phyloP scores from a whole-genome alignment of 2,797 vertebrate species.

The Scarus forsteni region DNA sequence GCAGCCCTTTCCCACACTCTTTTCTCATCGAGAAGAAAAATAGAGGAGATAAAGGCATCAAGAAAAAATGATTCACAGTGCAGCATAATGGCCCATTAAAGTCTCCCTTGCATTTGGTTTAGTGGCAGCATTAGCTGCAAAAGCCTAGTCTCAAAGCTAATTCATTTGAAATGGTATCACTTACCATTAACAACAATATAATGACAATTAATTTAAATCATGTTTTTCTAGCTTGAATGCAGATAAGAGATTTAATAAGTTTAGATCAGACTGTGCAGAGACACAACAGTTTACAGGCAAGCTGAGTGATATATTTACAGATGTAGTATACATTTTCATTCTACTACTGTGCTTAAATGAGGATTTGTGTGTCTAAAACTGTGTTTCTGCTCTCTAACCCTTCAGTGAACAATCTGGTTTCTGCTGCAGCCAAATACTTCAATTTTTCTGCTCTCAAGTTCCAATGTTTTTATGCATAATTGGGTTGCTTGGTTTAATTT shows the following conservation, averaged over 20 bases:
- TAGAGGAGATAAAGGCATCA: slow-evolving; percentile 15
- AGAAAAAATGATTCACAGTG: slow-evolving; percentile 14
- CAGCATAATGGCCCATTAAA: slow-evolving; percentile 38
- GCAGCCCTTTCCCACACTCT: not conserved
- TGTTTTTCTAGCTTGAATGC: slow-evolving; percentile 13
- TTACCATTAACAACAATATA: slow-evolving; percentile 45
- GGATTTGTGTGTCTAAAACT: too few species aligned
- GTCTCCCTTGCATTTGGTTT: slow-evolving; percentile 22
- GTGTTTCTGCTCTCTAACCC: too few species aligned
- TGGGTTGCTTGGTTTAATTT: too few species aligned
- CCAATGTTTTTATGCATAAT: too few species aligned
- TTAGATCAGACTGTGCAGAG: not conserved
- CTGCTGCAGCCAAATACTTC: too few species aligned
- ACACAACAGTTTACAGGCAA: too few species aligned
- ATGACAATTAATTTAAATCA: slow-evolving; percentile 46
- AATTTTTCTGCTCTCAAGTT: too few species aligned
- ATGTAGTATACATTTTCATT: too few species aligned
- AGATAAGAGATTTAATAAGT: slow-evolving; percentile 22
- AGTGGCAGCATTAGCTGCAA: slow-evolving; percentile 18
- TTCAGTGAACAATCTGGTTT: too few species aligned
- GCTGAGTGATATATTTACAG: slow-evolving; percentile 6
- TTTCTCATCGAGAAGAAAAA: slow-evolving; percentile 19
- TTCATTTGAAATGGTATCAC: slow-evolving; percentile 33
- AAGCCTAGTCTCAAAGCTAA: slow-evolving; percentile 15
- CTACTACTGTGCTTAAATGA: too few species aligned